These are phyloP conservation scores for Epizoanthus scotinus DNA, from an alignment of 92 coral and sea anemone genomes.

Conservation along the genomic window DNA sequence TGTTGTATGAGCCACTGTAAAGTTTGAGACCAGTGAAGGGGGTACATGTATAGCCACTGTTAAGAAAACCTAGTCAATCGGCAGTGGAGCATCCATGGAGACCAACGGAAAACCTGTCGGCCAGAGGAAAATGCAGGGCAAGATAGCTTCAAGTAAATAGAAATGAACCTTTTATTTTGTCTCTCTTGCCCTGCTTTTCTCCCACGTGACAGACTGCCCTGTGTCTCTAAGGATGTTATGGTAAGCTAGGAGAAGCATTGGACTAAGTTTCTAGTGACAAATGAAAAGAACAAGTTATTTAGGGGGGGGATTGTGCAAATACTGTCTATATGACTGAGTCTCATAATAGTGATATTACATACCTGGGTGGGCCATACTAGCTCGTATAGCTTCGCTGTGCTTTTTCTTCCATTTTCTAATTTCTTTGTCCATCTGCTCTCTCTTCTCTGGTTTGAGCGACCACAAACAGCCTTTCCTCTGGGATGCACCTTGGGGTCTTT, in stretches of 20 bases:
- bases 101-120: too few species aligned
- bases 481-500: slow-evolving; percentile 98
- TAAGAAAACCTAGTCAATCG: background rate
- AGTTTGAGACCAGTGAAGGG: too few species aligned
- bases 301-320: background rate
- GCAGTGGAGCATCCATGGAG: background rate
- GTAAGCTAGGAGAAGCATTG: too few species aligned
- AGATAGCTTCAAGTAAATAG: too few species aligned
- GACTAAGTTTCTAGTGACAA: too few species aligned
- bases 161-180: too few species aligned
- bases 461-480: slow-evolving; percentile 98
- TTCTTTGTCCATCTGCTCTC: slow-evolving; percentile 97
- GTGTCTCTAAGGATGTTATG: too few species aligned
- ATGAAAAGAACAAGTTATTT: background rate
- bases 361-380: slow-evolving; percentile 99
- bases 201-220: too few species aligned
- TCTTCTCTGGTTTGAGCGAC: slow-evolving; percentile 95
- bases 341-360: background rate
- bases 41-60: too few species aligned
- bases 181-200: too few species aligned
- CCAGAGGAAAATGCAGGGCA: too few species aligned
- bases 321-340: background rate
- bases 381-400: slow-evolving; percentile 95
- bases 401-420: slow-evolving; percentile 98
- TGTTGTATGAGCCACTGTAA: too few species aligned